These are phyloP conservation scores for Fregata magnificens DNA, from an alignment of 2,113 vertebrate genomes.

Conservation along the genomic window DNA sequence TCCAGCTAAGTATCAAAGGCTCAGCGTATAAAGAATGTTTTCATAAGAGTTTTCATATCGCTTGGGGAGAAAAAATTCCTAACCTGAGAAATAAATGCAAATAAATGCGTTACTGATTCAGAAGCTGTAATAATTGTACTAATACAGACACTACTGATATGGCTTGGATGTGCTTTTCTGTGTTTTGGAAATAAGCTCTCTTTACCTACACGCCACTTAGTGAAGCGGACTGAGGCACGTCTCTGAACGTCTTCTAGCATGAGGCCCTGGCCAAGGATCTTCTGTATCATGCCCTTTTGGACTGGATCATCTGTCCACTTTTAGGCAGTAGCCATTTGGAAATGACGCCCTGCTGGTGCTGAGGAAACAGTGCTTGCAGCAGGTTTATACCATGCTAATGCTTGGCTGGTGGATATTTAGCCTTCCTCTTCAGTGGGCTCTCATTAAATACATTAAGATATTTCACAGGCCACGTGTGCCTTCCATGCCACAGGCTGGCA, in stretches of 20 bases:
- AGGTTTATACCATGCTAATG: background rate
- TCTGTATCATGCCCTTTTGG: background rate
- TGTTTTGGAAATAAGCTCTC: background rate
- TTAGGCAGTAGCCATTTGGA: background rate
- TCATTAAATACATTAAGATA: background rate
- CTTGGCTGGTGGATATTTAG: background rate
- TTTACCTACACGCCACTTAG: background rate
- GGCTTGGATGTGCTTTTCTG: background rate
- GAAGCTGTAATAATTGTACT: background rate
- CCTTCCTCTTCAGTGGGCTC: background rate
- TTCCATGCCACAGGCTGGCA: background rate
- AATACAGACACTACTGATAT: background rate
- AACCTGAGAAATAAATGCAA: background rate
- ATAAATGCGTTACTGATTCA: background rate
- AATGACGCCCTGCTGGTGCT: background rate
- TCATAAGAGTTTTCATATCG: background rate
- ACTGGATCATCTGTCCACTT: background rate
- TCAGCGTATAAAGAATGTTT: background rate
- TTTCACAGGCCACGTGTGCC: background rate
- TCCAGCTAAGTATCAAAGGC: background rate
- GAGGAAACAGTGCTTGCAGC: background rate
- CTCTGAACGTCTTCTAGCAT: background rate
- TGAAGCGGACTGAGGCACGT: fast-evolving
- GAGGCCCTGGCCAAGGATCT: background rate
- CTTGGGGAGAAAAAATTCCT: background rate